Evolutionary conservation across 2,888 invertebrate species (phyloP), one percentile per base, ranked within the genome.

Genomic region (Eupithecia inturbata): DNA sequence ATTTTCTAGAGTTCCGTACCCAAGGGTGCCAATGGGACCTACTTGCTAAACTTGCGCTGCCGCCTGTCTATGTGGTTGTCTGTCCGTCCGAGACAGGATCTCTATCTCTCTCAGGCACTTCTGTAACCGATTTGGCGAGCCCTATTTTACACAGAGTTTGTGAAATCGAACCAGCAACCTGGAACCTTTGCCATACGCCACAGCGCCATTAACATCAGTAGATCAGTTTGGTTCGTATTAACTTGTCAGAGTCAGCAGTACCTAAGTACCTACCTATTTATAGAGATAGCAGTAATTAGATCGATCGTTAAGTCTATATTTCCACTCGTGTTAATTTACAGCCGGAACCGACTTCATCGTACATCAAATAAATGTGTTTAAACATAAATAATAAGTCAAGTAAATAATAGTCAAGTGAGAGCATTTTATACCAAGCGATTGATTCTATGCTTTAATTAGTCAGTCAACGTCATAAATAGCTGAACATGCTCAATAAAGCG

Each of bases 341-440:
- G 4, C 66, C 39, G 39, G 39, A 66, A 41, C 39, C 22, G 26
- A 66, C 66, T 16, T 66, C 12, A 39, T 14, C 68, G 22, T 57
- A 31, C 33, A 57, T 14, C 53, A 36, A 36, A 36, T 31, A 31
- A 62, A 62, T 66, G 39, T 36, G 53, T 57, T 36, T 57, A 57
- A 36, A 53, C 68, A 68, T 68, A 36, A 57, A 68, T 68, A 33
- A 68, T 68, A n/a, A n/a, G n/a, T n/a, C n/a, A n/a, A n/a, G n/a
- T n/a, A n/a, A n/a, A n/a, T n/a, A n/a, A n/a, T n/a, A n/a, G n/a
- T 36, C 68, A 57, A 68, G 68, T 33, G 49, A 5, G 36, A 68
- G 39, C 5, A 64, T 41, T 10, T 64, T n/a, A 33, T n/a, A n/a
- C 10, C 1, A n/a, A 33, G 10, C 12, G 3, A 4, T 39, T 12